Evolutionary conservation across 2,113 vertebrate genomes (phyloP), one percentile per base, ranked within the genome.

Genomic region (Lipotes vexillifer): DNA sequence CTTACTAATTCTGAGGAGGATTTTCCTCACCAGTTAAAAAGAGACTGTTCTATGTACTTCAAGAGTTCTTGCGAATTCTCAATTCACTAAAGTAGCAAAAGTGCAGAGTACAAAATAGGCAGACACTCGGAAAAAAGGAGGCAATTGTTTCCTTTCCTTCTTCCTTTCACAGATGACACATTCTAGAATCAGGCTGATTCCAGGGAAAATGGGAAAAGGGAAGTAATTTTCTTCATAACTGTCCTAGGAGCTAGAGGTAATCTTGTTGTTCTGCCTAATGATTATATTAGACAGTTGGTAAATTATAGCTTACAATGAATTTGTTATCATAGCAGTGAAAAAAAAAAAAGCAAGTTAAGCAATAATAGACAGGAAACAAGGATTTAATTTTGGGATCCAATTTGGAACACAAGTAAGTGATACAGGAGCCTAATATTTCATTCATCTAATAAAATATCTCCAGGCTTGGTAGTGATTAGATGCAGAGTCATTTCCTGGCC

Each of bases 331-430:
- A 77, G 63, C 25, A 75, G 33, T 33, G 49, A 77, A 38, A 69
- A 75, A 61, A 61, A 87, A 88, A 65, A 57, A 88, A 55, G n/a
- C 23, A 95, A 95, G 36, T 83, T 93, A 90, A 95, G 96, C 92
- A 96, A 74, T 87, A 74, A 44, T 52, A 94, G 57, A 93, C 38
- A 92, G 63, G 52, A 97, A 91, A 81, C 84, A 85, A 87, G 57
- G 44, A 92, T 96, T 93, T 87, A 96, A 96, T 88, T 75, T 88
- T 36, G 90, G 66, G 46, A 97, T 93, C n/a, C 31, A 96, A 92
- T 93, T 90, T 95, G 72, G 52, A 95, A 38, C 44, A 93, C 59
- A 98, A 68, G 88, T 96, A 93, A 97, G 83, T 95, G 93, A 95
- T 41, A 12, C 38, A 97, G 65, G 57, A 93, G n/a, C 7, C 68